Evolutionary conservation across 2,888 invertebrate species (phyloP), one percentile per base, ranked within the genome.

Genomic region (Deladenus siricidicola): DNA sequence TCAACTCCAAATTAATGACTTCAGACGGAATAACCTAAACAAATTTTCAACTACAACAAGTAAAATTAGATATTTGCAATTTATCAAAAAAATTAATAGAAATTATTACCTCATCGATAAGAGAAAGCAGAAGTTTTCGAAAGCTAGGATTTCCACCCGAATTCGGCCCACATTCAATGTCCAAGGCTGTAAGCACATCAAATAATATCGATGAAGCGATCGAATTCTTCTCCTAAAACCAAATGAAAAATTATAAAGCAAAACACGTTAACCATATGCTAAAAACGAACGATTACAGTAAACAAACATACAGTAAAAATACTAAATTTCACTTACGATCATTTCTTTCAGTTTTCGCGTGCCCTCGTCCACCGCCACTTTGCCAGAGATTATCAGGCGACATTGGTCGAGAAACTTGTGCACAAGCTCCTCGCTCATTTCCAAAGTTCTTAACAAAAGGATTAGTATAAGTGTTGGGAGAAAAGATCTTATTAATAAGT

Each of bases 21-120:
- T 75, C 74, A 42, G 69, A 65, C 10, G 74, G 73, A 10, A 75
- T 65, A 1, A 75, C 47, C 75, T 73, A 50, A 30, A 58, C 50
- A 19, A 34, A 10, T 39, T 24, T 23, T 10, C 21, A 17, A 14
- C n/a, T n/a, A n/a, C n/a, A 14, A 43, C n/a, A 29, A 58, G 6
- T 24, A 30, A 17, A 44, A 3, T 17, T 39, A 4, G 26, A 50
- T 45, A 23, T 23, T 19, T 26, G 45, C 14, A 26, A 29, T 29
- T 57, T 54, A 29, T 34, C 4, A 47, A 52, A 52, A 44, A 19
- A 29, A 34, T 39, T 19, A 45, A 45, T 39, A 14, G 14, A 34
- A 45, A 50, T 0, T 23, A 21, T 26, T 30, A 69, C 70, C 42
- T 65, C 65, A 39, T 67, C 55, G 3, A 51, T 55, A 24, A 70